Evolutionary conservation across 2,797 vertebrate genomes (phyloP).

Genomic region (Nannoperca obscura): DNA sequence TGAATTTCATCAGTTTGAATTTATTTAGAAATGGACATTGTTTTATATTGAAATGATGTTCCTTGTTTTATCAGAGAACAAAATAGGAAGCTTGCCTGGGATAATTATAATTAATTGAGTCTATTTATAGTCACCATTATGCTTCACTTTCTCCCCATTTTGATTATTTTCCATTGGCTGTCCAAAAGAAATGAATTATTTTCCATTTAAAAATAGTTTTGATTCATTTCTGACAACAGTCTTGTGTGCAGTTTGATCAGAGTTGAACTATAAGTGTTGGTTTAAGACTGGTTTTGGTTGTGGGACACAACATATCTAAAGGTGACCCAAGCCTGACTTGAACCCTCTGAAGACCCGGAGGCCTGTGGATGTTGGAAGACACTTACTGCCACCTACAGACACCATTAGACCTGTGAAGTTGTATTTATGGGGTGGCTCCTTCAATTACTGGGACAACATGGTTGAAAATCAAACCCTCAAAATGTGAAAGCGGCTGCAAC

Average conservation of each 20-base stretch:
- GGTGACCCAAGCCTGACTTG: neutral
- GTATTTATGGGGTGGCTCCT: no score
- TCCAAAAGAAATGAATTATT: neutral
- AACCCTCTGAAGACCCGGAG: neutral
- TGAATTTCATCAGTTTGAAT: neutral
- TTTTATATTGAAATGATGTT: neutral
- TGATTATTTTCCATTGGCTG: neutral
- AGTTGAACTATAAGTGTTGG: no score
- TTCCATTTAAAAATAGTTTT: neutral
- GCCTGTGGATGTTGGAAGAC: neutral
- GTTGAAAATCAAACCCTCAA: neutral
- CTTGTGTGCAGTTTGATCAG: no score
- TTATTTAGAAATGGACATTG: neutral
- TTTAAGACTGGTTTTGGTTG: neutral
- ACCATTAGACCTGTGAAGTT: neutral
- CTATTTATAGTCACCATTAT: neutral
- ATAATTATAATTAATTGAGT: neutral
- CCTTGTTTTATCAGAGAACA: neutral
- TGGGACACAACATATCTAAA: neutral
- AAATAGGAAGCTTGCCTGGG: neutral
- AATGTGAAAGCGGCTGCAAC: neutral
- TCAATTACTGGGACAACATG: neutral
- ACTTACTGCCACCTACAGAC: neutral
- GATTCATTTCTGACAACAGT: no score
- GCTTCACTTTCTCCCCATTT: neutral